These are phyloP conservation scores for Epinotia demarniana DNA, from an alignment of 2,888 invertebrate genomes.

Conservation along the genomic window DNA sequence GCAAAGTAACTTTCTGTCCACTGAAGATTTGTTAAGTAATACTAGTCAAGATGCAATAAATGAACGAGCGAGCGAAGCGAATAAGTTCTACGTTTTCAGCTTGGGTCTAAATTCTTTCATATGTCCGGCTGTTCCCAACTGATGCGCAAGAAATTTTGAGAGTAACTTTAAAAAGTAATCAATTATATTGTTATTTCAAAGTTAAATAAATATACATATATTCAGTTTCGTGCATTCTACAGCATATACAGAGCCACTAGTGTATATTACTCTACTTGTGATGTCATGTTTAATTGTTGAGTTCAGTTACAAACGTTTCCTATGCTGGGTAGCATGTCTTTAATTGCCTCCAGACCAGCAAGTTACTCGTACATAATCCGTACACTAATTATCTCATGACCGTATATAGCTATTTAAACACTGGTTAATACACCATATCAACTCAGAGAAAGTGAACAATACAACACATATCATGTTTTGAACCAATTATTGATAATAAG, in stretches of 20 bases:
- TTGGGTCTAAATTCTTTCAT: too few relatives aligned
- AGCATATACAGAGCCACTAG: too few relatives aligned
- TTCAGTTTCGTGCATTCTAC: too few relatives aligned
- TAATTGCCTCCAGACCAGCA: constrained; percentile 19
- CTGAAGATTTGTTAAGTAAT: neutral
- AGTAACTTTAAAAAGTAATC: too few relatives aligned
- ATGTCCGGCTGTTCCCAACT: too few relatives aligned
- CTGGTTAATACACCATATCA: constrained; percentile 12
- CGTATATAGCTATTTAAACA: constrained; percentile 10
- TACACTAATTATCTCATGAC: constrained; percentile 30
- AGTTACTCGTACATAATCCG: constrained; percentile 17
- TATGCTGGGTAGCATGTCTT: constrained; percentile 18
- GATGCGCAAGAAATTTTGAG: too few relatives aligned
- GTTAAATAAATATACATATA: too few relatives aligned
- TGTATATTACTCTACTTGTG: neutral
- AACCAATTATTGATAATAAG: constrained; percentile 39
- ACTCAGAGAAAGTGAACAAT: constrained; percentile 32
- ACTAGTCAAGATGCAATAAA: neutral
- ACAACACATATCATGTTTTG: constrained; percentile 33
- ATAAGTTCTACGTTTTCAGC: too few relatives aligned
- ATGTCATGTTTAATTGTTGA: constrained; percentile 2
- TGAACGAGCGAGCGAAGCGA: too few relatives aligned
- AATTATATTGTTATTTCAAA: too few relatives aligned
- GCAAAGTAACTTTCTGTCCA: neutral
- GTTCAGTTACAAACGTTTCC: constrained; percentile 5